Percentiles rank a stretch among this genome's conserved stretches.
Conservation (phyloP, 2,797 vertebrate genomes). For the Poecilia wingei region DNA sequence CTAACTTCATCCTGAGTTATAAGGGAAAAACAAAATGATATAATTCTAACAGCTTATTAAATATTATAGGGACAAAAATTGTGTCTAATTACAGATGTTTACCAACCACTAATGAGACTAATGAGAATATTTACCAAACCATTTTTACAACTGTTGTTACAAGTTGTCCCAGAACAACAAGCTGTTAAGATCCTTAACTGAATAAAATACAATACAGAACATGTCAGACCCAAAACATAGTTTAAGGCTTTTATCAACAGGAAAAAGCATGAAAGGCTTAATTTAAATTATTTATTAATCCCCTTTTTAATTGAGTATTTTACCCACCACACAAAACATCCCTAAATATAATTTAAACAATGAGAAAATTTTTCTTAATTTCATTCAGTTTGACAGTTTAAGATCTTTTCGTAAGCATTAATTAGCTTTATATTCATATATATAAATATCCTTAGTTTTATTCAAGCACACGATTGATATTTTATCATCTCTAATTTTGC, state of each 20-base stretch:
- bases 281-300: not conserved
- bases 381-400: not conserved
- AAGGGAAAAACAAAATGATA: no score
- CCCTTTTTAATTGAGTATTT: not conserved
- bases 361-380: not conserved
- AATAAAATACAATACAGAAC: not conserved
- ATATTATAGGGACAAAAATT: no score
- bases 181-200: not conserved
- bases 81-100: no score
- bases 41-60: no score
- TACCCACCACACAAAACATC: no score
- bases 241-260: not conserved
- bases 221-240: not conserved
- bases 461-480: not conserved
- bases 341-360: not conserved
- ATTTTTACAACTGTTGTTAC: not conserved
- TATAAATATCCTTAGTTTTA: not conserved
- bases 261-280: not conserved
- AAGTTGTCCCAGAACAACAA: not conserved
- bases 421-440: not conserved
- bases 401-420: not conserved
- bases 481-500: not conserved
- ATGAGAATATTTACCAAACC: not conserved
- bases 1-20: no score
- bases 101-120: no score